Conservation (phyloP, 1,140 invertebrate species). For the Halictus rubicundus region DNA sequence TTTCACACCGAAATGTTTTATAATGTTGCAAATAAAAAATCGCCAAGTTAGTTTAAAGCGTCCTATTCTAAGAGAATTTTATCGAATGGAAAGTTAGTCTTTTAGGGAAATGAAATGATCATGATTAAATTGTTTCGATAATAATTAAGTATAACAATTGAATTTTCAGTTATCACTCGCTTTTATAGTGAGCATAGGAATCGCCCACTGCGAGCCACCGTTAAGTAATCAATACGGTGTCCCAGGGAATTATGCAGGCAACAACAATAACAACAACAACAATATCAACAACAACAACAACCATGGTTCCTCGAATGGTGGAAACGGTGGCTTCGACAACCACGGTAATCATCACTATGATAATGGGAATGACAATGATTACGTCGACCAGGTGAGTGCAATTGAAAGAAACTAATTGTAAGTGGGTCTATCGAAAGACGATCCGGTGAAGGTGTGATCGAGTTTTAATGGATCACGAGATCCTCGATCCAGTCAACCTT, state of each 20-base stretch:
- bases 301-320: slow-evolving; percentile 16
- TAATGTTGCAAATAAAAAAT: too few relatives aligned
- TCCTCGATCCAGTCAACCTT: background rate
- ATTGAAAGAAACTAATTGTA: background rate
- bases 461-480: background rate
- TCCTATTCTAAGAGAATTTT: too few relatives aligned
- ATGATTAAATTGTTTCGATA: background rate
- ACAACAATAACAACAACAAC: slow-evolving; percentile 60
- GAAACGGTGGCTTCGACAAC: slow-evolving; percentile 42
- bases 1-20: too few relatives aligned
- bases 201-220: slow-evolving; percentile 72
- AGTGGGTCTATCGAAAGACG: background rate
- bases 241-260: slow-evolving; percentile 74
- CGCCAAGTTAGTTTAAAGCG: too few relatives aligned
- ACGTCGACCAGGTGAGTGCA: slow-evolving; percentile 74
- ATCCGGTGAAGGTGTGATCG: background rate
- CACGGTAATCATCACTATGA: slow-evolving; percentile 58
- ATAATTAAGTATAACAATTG: background rate
- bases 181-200: slow-evolving; percentile 65
- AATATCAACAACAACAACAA: slow-evolving; percentile 56
- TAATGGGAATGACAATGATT: slow-evolving; percentile 71
- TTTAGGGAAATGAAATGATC: too few relatives aligned
- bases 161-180: slow-evolving; percentile 67
- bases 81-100: too few relatives aligned
- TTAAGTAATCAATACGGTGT: slow-evolving; percentile 77